These are phyloP conservation scores for Dorcus hopei DNA, from an alignment of 2,888 invertebrate species.

Conservation along the genomic window DNA sequence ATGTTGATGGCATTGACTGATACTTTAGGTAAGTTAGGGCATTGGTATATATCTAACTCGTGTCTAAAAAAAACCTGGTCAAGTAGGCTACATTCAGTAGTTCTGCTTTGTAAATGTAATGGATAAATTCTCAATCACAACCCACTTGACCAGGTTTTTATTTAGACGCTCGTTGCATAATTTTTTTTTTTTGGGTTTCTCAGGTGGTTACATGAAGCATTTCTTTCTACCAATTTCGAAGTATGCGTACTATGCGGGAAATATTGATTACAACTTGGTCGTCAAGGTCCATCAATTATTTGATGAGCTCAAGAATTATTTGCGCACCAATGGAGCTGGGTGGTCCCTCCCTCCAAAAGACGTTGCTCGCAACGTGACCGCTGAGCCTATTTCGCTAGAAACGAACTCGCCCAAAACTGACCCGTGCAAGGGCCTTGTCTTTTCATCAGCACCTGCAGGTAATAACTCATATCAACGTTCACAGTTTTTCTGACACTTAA, in stretches of 20 bases:
- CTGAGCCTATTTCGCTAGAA: slow-evolving; percentile 10
- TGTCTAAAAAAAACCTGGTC: no score
- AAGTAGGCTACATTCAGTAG: no score
- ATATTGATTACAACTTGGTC: slow-evolving; percentile 55
- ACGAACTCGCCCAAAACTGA: slow-evolving; percentile 19
- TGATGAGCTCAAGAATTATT: slow-evolving; percentile 56
- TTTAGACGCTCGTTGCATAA: no score
- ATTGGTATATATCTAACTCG: no score
- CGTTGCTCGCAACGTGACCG: slow-evolving; percentile 7
- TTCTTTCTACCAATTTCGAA: slow-evolving; percentile 60
- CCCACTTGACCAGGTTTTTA: no score
- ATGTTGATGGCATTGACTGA: slow-evolving; percentile 44
- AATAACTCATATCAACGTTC: not conserved
- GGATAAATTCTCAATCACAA: no score
- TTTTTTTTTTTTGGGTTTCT: slow-evolving; percentile 38
- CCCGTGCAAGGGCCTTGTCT: slow-evolving; percentile 30
- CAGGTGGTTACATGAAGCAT: slow-evolving; percentile 61
- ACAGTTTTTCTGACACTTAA: not conserved
- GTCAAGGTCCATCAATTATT: slow-evolving; percentile 56
- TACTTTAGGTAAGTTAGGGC: slow-evolving; percentile 32
- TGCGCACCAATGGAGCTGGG: slow-evolving; percentile 58
- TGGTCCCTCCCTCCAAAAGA: slow-evolving; percentile 50
- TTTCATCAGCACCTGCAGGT: not conserved
- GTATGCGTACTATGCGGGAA: slow-evolving; percentile 62
- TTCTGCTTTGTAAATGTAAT: no score